Percentiles rank a stretch among this genome's conserved stretches.
These are phyloP conservation scores for Remorina albescens DNA, from an alignment of 2,797 vertebrate genomes.

Conservation along the genomic window DNA sequence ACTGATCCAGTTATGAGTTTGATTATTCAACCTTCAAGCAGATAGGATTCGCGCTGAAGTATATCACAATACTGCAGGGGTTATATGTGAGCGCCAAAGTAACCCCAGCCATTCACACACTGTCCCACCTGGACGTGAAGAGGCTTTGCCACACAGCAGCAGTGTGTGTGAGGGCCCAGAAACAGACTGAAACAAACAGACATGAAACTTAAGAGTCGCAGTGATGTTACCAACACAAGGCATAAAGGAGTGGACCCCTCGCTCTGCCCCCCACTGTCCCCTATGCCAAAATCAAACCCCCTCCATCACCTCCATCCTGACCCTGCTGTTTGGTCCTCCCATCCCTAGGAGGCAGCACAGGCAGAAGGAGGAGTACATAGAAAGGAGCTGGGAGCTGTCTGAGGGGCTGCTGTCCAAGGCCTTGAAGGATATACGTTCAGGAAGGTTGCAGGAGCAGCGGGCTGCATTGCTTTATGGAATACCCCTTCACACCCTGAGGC, in stretches of 20 bases:
- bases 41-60: constrained; percentile 77
- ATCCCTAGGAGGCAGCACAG: constrained; percentile 93
- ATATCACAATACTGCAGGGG: constrained; percentile 76
- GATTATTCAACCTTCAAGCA: constrained; percentile 73
- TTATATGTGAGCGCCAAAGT: constrained; percentile 74
- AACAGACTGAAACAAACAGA: constrained; percentile 82
- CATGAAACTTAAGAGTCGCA: constrained; percentile 86
- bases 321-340: constrained; percentile 87
- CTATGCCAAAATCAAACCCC: constrained; percentile 94
- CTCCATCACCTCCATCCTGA: constrained; percentile 84
- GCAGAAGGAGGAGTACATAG: constrained; percentile 97
- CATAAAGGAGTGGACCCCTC: constrained; percentile 99
- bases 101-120: constrained; percentile 83
- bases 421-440: constrained; percentile 99
- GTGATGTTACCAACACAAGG: constrained; percentile 99
- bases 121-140: constrained; percentile 85
- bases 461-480: constrained; percentile 99
- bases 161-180: constrained; percentile 86
- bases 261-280: constrained; percentile 86
- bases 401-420: constrained; percentile 99
- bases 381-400: constrained; percentile 99
- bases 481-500: constrained; percentile 96
- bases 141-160: constrained; percentile 76
- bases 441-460: constrained; percentile 97
- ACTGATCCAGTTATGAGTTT: constrained; percentile 72